Evolutionary conservation across 2,888 invertebrate species (phyloP).

Genomic region (Chymomyza fuscimana): DNA sequence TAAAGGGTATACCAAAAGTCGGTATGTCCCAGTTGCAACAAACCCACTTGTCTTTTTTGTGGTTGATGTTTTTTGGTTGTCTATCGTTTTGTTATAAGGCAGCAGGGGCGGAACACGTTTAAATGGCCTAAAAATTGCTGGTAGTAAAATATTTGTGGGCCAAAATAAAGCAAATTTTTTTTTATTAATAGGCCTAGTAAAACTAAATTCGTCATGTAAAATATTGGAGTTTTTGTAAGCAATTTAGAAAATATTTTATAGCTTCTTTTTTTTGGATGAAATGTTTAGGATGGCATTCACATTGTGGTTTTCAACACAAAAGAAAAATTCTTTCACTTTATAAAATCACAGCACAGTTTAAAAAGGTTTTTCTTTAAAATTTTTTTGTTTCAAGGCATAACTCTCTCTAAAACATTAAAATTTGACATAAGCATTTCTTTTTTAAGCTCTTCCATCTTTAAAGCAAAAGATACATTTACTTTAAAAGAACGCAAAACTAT

Average conservation of each 20-base stretch:
- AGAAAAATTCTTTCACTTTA: too few species aligned
- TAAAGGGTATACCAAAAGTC: too few species aligned
- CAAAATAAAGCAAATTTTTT: background rate
- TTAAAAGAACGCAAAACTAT: background rate
- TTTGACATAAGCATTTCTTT: too few species aligned
- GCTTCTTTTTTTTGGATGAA: background rate
- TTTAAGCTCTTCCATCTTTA: too few species aligned
- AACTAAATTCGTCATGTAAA: background rate
- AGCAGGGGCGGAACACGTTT: background rate
- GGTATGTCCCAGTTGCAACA: too few species aligned
- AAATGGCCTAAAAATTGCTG: background rate
- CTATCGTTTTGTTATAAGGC: background rate
- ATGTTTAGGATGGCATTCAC: background rate
- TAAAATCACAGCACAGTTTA: too few species aligned
- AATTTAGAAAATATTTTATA: background rate
- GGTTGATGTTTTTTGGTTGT: conserved; percentile 22
- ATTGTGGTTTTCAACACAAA: background rate
- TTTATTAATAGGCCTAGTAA: background rate
- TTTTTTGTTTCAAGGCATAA: too few species aligned
- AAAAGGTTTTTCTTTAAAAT: too few species aligned
- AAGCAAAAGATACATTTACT: background rate
- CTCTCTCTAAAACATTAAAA: too few species aligned
- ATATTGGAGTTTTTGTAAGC: background rate
- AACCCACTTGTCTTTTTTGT: conserved; percentile 8
- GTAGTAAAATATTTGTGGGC: background rate